phyloP scores from a whole-genome alignment of 2,888 invertebrate genomes.

The Heliconius hortense region DNA sequence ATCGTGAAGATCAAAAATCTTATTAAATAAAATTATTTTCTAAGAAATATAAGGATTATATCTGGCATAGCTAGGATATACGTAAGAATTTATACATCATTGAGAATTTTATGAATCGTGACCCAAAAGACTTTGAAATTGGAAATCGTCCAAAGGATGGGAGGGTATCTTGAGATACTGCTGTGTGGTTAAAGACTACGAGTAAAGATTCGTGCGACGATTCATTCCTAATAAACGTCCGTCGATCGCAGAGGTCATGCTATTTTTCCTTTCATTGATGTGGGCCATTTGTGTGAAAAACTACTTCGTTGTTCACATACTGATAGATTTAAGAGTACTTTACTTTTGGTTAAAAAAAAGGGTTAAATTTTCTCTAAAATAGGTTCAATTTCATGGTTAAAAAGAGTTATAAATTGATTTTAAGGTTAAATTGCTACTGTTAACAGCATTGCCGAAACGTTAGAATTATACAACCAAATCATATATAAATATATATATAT shows the following conservation, averaged over 20 bases:
- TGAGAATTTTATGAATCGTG: constrained; percentile 40
- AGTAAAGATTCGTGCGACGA: constrained; percentile 34
- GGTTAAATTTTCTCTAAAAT: background rate
- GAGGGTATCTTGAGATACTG: constrained; percentile 41
- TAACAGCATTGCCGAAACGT: too few relatives aligned
- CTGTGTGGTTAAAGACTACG: constrained; percentile 34
- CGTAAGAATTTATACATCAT: constrained; percentile 41
- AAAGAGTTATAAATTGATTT: too few relatives aligned
- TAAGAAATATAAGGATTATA: background rate
- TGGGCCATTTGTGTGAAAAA: constrained; percentile 24
- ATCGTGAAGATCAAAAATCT: too few relatives aligned
- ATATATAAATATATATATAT: too few relatives aligned
- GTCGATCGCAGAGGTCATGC: constrained; percentile 38
- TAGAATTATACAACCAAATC: too few relatives aligned
- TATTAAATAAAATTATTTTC: too few relatives aligned
- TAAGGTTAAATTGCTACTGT: too few relatives aligned
- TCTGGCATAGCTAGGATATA: background rate
- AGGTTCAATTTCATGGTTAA: too few relatives aligned
- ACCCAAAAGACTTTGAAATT: constrained; percentile 40
- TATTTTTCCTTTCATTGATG: constrained; percentile 32
- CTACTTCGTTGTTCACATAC: constrained; percentile 12
- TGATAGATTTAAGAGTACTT: constrained; percentile 6
- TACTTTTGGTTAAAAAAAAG: background rate
- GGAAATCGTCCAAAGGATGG: constrained; percentile 43
- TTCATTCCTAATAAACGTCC: constrained; percentile 41